Evolutionary conservation across 37 sponge, comb jelly and placozoan species (phyloP).

Genomic region (Spongilla lacustris): DNA sequence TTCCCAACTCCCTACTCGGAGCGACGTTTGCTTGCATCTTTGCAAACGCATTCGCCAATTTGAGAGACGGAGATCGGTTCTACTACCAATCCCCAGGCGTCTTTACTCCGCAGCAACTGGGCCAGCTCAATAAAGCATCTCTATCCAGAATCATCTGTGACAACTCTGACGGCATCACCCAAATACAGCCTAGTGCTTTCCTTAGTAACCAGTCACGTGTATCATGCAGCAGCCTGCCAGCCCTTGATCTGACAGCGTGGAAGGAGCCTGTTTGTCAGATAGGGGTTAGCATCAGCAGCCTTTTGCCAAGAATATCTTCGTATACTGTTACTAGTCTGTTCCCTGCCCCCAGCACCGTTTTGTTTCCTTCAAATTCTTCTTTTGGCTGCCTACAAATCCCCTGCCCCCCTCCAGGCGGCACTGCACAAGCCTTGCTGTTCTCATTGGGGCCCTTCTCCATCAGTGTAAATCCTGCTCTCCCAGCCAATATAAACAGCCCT

Average conservation of each 20-base stretch:
- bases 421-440: neutral
- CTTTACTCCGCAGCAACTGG: constrained; percentile 73
- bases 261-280: neutral
- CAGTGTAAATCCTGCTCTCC: neutral
- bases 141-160: constrained; percentile 85
- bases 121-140: constrained; percentile 50
- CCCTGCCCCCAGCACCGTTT: neutral
- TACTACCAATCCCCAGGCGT: constrained; percentile 81
- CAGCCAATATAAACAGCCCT: neutral
- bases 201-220: constrained; percentile 37
- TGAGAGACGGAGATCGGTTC: constrained; percentile 92
- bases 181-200: constrained; percentile 80
- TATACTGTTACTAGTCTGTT: neutral
- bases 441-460: neutral
- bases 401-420: neutral
- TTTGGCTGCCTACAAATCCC: neutral
- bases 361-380: neutral
- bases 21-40: constrained; percentile 92
- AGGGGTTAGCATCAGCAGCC: neutral
- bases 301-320: neutral
- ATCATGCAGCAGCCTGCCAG: constrained; percentile 8
- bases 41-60: constrained; percentile 69
- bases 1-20: constrained; percentile 76
- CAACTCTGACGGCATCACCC: constrained; percentile 72
- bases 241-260: constrained; percentile 2